phyloP scores from a whole-genome alignment of 2,797 vertebrate genomes.

The Pangasius djambal region DNA sequence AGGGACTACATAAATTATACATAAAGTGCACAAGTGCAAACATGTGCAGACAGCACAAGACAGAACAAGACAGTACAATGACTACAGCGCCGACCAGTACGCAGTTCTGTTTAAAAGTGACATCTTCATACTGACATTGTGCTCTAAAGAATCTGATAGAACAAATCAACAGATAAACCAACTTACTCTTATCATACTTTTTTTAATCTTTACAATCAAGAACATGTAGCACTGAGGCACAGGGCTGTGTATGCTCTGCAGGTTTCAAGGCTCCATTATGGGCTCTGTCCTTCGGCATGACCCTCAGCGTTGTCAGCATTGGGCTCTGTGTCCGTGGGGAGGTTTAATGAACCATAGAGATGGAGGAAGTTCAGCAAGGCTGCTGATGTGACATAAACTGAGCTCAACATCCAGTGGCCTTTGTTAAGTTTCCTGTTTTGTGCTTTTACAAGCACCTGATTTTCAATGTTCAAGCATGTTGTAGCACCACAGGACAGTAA shows the following conservation, averaged over 20 bases:
- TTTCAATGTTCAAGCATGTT: background rate
- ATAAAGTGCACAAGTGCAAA: too few relatives aligned
- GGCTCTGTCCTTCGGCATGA: conserved; percentile 39
- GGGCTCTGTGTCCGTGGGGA: conserved; percentile 59
- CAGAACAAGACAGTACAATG: too few relatives aligned
- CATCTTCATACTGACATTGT: background rate
- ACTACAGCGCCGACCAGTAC: too few relatives aligned
- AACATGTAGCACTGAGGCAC: conserved; percentile 18
- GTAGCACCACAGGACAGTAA: background rate
- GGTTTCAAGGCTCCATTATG: conserved; percentile 40
- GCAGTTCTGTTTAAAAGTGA: too few relatives aligned
- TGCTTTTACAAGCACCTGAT: conserved; percentile 1
- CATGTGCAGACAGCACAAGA: too few relatives aligned
- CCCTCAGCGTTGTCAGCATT: conserved; percentile 35
- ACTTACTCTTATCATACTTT: background rate
- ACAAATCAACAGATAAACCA: conserved; percentile 7
- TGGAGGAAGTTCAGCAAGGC: conserved; percentile 59
- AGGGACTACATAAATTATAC: too few relatives aligned
- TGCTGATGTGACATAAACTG: conserved; percentile 25
- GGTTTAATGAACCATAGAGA: conserved; percentile 49
- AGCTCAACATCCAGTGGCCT: conserved; percentile 63
- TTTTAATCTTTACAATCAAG: conserved; percentile 27
- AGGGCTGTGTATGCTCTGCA: conserved; percentile 1
- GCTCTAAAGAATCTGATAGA: background rate
- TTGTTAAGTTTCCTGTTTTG: conserved; percentile 58